Evolutionary conservation across 2,113 vertebrate species (phyloP).

Genomic region (Stegastes partitus): DNA sequence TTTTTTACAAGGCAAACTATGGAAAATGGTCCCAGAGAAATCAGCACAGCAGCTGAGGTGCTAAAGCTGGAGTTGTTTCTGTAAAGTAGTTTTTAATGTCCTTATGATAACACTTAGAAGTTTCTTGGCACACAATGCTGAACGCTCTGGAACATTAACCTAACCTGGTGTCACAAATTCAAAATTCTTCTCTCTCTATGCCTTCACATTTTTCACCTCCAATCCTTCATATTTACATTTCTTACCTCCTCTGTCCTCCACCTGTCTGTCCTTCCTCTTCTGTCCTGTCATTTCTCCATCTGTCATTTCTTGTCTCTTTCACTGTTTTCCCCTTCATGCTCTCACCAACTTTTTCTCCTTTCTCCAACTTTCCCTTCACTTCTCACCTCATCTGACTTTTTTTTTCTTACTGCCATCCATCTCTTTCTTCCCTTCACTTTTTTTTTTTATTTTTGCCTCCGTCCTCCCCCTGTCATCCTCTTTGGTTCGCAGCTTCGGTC

Average conservation of each 20-base stretch:
- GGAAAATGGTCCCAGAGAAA: background rate
- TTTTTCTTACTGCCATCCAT: slow-evolving; percentile 36
- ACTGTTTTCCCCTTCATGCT: slow-evolving; percentile 3
- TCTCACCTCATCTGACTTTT: background rate
- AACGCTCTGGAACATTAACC: background rate
- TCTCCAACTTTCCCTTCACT: slow-evolving; percentile 9
- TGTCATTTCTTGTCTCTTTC: slow-evolving; percentile 9
- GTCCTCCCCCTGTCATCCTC: slow-evolving; percentile 12
- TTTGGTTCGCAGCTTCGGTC: slow-evolving; percentile 90
- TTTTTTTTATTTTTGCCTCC: slow-evolving; percentile 23
- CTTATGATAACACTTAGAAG: slow-evolving; percentile 21
- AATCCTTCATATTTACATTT: slow-evolving; percentile 5
- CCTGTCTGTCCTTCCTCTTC: slow-evolving; percentile 14
- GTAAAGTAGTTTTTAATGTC: slow-evolving; percentile 6
- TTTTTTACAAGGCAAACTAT: slow-evolving; percentile 5
- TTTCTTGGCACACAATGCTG: background rate
- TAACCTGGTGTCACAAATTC: background rate
- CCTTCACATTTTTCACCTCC: background rate
- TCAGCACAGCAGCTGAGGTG: background rate
- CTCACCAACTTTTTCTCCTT: slow-evolving; percentile 41
- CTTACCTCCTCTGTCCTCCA: background rate
- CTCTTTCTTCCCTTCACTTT: slow-evolving; percentile 18
- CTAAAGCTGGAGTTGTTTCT: too few relatives aligned
- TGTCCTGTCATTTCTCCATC: slow-evolving; percentile 33
- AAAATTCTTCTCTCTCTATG: background rate